These are phyloP conservation scores for Acanthoscelides obtectus DNA, from an alignment of 2,888 invertebrate species.

Conservation along the genomic window DNA sequence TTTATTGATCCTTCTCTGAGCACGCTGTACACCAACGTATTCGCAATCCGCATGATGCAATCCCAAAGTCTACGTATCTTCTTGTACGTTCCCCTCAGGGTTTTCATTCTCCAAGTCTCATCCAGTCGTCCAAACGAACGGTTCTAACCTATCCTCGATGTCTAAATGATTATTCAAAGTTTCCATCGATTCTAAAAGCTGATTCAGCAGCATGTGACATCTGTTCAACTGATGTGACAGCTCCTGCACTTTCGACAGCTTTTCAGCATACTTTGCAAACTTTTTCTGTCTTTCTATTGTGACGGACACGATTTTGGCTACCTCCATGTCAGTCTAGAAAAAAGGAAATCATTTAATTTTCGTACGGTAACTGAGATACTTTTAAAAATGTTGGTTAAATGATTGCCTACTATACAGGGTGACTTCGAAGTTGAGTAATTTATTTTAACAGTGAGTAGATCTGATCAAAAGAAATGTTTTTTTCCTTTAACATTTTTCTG, in stretches of 20 bases:
- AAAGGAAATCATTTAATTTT: no score
- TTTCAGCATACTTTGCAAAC: conserved; percentile 81
- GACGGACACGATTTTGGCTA: conserved; percentile 62
- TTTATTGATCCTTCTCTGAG: no score
- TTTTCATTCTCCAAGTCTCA: conserved; percentile 28
- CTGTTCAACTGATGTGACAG: conserved; percentile 77
- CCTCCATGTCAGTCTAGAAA: conserved; percentile 65
- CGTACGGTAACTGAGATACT: no score
- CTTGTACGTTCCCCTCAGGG: background rate
- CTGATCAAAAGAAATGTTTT: no score
- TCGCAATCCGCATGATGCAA: no score
- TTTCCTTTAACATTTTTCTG: no score
- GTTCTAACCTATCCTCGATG: conserved; percentile 76
- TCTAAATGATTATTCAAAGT: conserved; percentile 79
- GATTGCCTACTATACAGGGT: no score
- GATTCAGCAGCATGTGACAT: conserved; percentile 76
- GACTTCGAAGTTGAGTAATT: no score
- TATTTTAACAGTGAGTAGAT: no score
- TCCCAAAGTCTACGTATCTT: background rate
- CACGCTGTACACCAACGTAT: no score
- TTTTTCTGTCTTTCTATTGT: conserved; percentile 78
- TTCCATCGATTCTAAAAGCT: conserved; percentile 81
- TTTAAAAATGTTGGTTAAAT: no score
- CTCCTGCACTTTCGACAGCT: conserved; percentile 76
- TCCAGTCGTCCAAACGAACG: conserved; percentile 85